Conservation (phyloP, 2,888 invertebrate genomes). For the Myopa tessellatipennis region DNA sequence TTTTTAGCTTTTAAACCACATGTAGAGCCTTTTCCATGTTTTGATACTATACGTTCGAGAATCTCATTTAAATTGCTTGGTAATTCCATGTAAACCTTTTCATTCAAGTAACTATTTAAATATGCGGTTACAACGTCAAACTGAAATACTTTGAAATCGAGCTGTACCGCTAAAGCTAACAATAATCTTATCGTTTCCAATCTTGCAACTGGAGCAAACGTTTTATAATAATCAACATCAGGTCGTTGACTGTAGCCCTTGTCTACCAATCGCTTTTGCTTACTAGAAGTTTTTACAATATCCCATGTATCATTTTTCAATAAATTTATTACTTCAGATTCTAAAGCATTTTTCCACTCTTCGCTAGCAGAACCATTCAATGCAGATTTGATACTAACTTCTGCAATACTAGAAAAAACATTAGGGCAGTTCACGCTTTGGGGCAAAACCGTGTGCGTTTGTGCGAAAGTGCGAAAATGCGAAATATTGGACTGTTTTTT, state of each 20-base stretch:
- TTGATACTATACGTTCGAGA: constrained; percentile 39
- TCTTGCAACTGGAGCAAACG: constrained; percentile 41
- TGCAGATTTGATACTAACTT: constrained; percentile 39
- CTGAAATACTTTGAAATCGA: constrained; percentile 37
- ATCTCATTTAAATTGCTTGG: constrained; percentile 38
- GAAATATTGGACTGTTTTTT: too few species aligned
- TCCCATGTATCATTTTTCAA: constrained; percentile 44
- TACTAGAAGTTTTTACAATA: constrained; percentile 18
- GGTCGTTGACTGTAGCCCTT: constrained; percentile 40
- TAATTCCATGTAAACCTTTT: constrained; percentile 41
- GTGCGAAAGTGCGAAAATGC: too few species aligned
- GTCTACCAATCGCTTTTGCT: constrained; percentile 35
- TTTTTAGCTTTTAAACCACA: constrained; percentile 23
- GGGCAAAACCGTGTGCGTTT: too few species aligned
- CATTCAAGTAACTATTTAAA: constrained; percentile 37
- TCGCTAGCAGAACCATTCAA: constrained; percentile 32
- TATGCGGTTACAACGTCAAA: constrained; percentile 44
- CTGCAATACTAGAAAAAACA: constrained; percentile 36
- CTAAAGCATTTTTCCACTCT: constrained; percentile 43
- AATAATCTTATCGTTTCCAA: constrained; percentile 41
- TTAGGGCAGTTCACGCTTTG: too few species aligned
- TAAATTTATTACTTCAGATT: constrained; percentile 40
- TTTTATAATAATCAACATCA: constrained; percentile 40
- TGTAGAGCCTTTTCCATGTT: constrained; percentile 18
- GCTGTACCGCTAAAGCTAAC: constrained; percentile 41